Base-by-base conservation (phyloP, 2,113 vertebrate species). In the Tapirus terrestris region DNA sequence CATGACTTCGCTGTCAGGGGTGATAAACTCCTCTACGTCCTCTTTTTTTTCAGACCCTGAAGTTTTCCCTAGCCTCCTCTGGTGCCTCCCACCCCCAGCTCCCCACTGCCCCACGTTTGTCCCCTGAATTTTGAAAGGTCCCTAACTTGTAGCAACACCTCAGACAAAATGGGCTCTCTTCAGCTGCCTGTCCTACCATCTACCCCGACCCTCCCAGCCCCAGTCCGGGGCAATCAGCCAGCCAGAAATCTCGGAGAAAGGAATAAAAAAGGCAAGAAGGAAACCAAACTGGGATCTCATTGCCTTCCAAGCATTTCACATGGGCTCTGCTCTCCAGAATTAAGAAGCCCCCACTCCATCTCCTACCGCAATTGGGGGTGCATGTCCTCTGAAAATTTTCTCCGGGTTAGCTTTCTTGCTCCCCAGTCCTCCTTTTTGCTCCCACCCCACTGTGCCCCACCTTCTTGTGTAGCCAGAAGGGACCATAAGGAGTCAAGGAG, bases 331-430 rank as follows among this genome's bases (percentile, higher is more conserved):
- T 48, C 43, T 82, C 31, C 61, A 79, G 72, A 51, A 93, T 51
- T 51, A 75, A 73, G 53, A 93, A 61, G 36, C 51, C 3, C 45
- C 43, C 16, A 29, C 60, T 86, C 14, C 18, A 10, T 63, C 53
- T 92, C 94, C 87, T 81, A 58, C 63, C 39, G 3, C 83, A 72
- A 65, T 86, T 51, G 92, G 51, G 73, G 36, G 70, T 63, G 39
- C 3, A 25, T 23, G 31, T 53, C 79, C 70, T 92, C 92, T 87
- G 87, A 82, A 67, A 18, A 21, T 92, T 82, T 51, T 51, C 61
- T 67, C 36, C 92, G 53, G 58, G 73, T 76, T 70, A 17, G 2
- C 67, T 87, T 96, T 76, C 79, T 96, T 93, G 36, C 18, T 60
- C 43, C 29, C n/a, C 20, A 13, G 18, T 60, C 58, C n/a, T 95